Percentiles rank a stretch among this genome's conserved stretches.
Evolutionary conservation across 2,797 vertebrate species (phyloP).

Genomic region (Fratercula arctica): DNA sequence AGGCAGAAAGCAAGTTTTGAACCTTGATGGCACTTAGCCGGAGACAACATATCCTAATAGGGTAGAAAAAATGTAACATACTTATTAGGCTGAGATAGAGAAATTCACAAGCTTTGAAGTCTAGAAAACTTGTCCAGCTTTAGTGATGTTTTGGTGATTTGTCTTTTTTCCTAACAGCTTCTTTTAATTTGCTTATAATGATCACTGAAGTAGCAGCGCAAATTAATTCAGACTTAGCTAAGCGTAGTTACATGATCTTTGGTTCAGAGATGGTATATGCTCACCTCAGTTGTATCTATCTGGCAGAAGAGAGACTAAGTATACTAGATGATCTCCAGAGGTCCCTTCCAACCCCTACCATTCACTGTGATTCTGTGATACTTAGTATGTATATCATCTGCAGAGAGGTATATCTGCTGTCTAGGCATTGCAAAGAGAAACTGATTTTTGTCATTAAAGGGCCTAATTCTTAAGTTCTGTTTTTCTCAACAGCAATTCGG

Average conservation of each 20-base stretch:
- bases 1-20: neutral
- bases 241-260: neutral
- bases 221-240: neutral
- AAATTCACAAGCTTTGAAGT: neutral
- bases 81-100: neutral
- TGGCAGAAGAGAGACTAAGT: neutral
- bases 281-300: neutral
- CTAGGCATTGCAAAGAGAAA: neutral
- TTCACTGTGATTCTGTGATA: no score
- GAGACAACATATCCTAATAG: neutral
- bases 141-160: neutral
- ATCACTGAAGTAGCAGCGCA: neutral
- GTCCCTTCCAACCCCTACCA: no score
- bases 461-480: neutral
- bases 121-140: neutral
- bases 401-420: neutral
- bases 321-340: neutral
- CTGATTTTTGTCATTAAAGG: neutral
- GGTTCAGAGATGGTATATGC: neutral
- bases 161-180: neutral
- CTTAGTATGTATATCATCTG: neutral
- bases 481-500: slow-evolving; percentile 86
- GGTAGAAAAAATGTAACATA: neutral
- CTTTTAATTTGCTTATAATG: neutral
- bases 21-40: neutral